Evolutionary conservation across 2,113 vertebrate species (phyloP).

Genomic region (Gracilinanus agilis): DNA sequence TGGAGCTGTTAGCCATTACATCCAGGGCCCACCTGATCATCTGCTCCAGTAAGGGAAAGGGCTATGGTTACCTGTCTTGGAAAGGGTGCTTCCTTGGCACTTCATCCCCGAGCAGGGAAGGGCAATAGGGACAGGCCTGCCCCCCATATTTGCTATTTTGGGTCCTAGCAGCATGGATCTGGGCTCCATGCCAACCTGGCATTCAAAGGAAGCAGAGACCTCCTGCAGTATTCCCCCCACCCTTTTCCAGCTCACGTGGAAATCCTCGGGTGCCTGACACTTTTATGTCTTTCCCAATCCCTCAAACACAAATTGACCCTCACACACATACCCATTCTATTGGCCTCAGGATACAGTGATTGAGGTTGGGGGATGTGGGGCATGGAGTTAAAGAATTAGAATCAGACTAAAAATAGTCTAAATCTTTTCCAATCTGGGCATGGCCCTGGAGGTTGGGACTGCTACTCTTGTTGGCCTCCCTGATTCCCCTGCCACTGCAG

Average conservation of each 20-base stretch:
- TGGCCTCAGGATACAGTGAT: not conserved
- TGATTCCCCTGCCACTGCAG: not conserved
- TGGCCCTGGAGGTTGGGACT: not conserved
- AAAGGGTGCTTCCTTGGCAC: fast-evolving
- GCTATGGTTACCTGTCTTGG: not conserved
- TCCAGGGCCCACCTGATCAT: not conserved
- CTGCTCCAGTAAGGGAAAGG: not conserved
- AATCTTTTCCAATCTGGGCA: not conserved
- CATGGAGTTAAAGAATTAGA: not conserved
- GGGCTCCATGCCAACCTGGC: not conserved
- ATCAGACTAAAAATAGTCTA: not conserved
- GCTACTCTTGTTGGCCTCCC: not conserved
- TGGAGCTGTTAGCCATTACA: not conserved
- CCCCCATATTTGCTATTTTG: not conserved
- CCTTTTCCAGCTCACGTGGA: not conserved
- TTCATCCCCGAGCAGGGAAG: not conserved
- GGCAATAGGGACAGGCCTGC: not conserved
- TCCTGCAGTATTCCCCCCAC: not conserved
- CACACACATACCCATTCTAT: no score
- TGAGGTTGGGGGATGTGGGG: not conserved
- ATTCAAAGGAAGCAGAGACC: constrained; percentile 1
- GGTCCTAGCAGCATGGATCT: not conserved
- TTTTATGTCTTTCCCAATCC: not conserved
- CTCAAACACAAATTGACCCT: not conserved
- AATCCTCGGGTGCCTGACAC: not conserved